phyloP scores from a whole-genome alignment of 2,113 vertebrate genomes.

The Apodemus speciosus region DNA sequence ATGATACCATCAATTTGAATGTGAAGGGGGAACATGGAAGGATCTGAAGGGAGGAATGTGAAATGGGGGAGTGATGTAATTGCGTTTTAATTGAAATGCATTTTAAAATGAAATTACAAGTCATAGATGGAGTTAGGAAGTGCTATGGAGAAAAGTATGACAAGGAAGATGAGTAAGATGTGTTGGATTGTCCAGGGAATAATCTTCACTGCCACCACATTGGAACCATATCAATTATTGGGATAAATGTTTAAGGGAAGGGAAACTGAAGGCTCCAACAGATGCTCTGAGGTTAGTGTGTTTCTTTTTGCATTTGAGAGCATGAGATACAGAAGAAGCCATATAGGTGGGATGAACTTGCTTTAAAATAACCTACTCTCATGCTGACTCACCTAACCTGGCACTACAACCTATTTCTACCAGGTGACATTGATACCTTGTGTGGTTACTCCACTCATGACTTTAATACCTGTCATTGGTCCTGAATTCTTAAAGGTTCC shows the following conservation, averaged over 20 bases:
- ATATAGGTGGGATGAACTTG: neutral
- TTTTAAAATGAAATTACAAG: neutral
- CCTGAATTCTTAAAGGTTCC: neutral
- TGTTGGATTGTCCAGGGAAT: too few species aligned
- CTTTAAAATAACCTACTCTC: neutral
- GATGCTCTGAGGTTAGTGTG: neutral
- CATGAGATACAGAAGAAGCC: neutral
- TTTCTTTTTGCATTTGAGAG: neutral
- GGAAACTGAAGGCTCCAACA: neutral
- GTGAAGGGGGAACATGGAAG: neutral
- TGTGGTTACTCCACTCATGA: neutral
- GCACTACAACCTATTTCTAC: neutral
- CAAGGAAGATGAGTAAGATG: neutral
- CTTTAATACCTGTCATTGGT: neutral
- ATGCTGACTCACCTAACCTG: neutral
- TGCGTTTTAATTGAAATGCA: neutral
- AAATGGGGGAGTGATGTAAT: neutral
- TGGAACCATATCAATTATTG: neutral
- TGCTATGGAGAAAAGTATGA: constrained; percentile 15
- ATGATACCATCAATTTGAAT: neutral
- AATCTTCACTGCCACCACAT: neutral
- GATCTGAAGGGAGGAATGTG: neutral
- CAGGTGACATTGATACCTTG: neutral
- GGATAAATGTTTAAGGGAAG: neutral
- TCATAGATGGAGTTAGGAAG: neutral